These are phyloP conservation scores for Sarcophilus harrisii DNA, from an alignment of 2,797 vertebrate genomes.

Conservation along the genomic window DNA sequence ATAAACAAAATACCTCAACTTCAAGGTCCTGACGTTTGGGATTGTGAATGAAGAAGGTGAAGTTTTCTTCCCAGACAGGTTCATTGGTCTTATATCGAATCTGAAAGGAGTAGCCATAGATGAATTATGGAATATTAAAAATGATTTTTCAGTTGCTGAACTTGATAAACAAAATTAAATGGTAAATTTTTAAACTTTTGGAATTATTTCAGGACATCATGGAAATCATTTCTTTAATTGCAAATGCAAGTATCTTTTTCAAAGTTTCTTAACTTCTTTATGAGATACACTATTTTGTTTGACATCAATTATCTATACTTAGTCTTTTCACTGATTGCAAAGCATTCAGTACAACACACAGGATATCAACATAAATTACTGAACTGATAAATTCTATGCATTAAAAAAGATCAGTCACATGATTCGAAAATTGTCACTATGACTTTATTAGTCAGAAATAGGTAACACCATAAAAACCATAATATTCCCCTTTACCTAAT, in stretches of 20 bases:
- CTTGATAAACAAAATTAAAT: not conserved
- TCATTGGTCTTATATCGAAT: slow-evolving; percentile 95
- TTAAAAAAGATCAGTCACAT: not conserved
- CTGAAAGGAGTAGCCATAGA: slow-evolving; percentile 80
- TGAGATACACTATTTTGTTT: not conserved
- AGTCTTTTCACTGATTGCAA: not conserved
- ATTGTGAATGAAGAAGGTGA: slow-evolving; percentile 96
- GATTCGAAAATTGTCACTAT: not conserved
- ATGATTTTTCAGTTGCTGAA: not conserved
- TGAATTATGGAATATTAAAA: not conserved
- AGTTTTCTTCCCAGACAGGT: slow-evolving; percentile 96
- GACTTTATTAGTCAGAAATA: not conserved
- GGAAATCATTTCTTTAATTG: not conserved
- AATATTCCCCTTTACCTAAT: not conserved
- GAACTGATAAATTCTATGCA: not conserved
- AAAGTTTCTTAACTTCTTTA: not conserved
- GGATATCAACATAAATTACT: not conserved
- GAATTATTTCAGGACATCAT: not conserved
- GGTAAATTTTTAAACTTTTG: not conserved
- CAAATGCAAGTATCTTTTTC: not conserved
- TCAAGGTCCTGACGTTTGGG: slow-evolving; percentile 93
- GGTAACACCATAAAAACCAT: not conserved
- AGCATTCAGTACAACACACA: not conserved
- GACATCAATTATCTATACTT: not conserved
- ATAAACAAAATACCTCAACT: slow-evolving; percentile 90